Base-by-base conservation (phyloP, 2,888 invertebrate genomes). In the Matsumyia berberina region DNA sequence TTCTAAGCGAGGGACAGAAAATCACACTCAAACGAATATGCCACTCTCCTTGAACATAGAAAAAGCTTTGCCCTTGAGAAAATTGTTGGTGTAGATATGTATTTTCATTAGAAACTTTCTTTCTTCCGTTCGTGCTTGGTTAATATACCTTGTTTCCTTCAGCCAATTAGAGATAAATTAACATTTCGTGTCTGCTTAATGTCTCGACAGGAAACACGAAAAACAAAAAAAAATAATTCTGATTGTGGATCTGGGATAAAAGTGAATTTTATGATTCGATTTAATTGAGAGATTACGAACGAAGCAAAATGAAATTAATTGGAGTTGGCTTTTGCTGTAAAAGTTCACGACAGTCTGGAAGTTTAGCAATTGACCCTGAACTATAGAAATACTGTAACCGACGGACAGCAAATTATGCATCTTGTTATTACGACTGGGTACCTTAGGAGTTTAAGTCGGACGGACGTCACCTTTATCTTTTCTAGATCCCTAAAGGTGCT, bases 111-210 rank as follows among this genome's bases (percentile, higher is more conserved):
- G 67, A 29, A 67, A 39, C 55, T 58, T 72, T 73, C 67, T 62
- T 83, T 73, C 67, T 62, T 83, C 72, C 67, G 60, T 78, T 83
- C 82, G 82, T 78, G 82, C 67, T 73, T 12, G 46, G 44, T 73
- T 73, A 72, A 67, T 78, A 67, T 78, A 80, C 82, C 78, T 67
- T 83, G 66, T 77, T 72, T 82, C 70, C 64, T 77, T 42, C 33
- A 72, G 66, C 31, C 82, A 82, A 82, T 82, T 78, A 82, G 82
- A 83, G 37, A 35, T 46, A 67, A 78, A 83, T 78, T 83, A 78
- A 58, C 70, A 78, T 62, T 83, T 83, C 82, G 82, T 83, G 82
- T 73, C 74, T 74, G 55, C 74, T 39, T 55, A 69, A 74, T 46
- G 74, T 69, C 82, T 78, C 46, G 72, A 72, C 72, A 78, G 78